Base-by-base conservation (phyloP, 2,797 vertebrate genomes). In the Knipowitschia caucasica region DNA sequence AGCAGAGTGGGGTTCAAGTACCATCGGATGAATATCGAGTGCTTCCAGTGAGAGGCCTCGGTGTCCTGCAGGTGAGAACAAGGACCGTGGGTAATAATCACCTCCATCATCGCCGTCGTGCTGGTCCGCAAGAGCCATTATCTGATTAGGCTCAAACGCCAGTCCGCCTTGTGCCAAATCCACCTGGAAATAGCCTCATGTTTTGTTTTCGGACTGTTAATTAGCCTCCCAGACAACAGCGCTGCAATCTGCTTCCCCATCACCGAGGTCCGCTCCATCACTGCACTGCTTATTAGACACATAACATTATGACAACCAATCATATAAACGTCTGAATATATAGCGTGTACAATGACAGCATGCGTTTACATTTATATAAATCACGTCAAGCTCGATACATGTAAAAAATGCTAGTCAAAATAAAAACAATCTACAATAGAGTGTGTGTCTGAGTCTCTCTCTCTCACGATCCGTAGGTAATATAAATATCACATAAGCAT, bases 121-220 rank as follows among this genome's bases (percentile, higher is more conserved):
- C 64, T 66, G 24, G 3, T 64, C 49, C 50, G 56, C 58, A 53
- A n/a, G 69, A 61, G 56, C 52, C 46, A 64, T 77, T 73, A 80
- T 66, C 58, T 72, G 67, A 80, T 78, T 67, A 60, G 20, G 54
- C 65, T 73, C 40, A 71, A 67, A 72, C 57, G 56, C 47, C 54
- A 55, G 45, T 24, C 23, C 18, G 36, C 7, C 30, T n/a, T 1
- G n/a, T 17, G 20, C 53, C 20, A 4, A 39, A 56, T 72, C 50
- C 55, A 62, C 30, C 50, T 40, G 44, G 50, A 67, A 58, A 66
- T 42, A 30, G 57, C 26, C 56, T 52, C 71, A 18, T 53, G 54
- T 56, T 49, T 50, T 29, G n/a, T n/a, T 50, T 56, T 23, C 23
- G 21, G 25, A 50, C 25, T 60, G 31, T 56, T 53, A n/a, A 71